Evolutionary conservation across 1,140 invertebrate genomes (phyloP).

Genomic region (Chironomus tepperi): DNA sequence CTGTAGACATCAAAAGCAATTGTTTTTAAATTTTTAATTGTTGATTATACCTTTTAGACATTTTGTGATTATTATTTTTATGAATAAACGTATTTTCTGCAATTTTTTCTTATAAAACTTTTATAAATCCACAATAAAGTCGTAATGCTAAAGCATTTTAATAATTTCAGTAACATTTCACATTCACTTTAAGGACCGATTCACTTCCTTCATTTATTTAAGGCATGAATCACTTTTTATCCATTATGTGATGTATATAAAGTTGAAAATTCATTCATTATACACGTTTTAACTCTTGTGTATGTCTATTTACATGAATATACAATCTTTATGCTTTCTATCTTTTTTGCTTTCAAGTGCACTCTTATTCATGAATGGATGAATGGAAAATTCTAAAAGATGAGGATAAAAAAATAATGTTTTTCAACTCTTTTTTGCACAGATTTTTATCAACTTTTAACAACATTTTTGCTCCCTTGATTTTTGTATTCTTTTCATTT

Average conservation of each 20-base stretch:
- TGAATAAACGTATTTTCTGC: too few species aligned
- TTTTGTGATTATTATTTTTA: too few species aligned
- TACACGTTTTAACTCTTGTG: conserved; percentile 1
- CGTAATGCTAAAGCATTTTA: neutral
- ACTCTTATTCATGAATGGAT: neutral
- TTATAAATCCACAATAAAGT: too few species aligned
- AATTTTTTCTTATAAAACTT: too few species aligned
- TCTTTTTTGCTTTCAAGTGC: neutral
- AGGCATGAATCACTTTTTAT: neutral
- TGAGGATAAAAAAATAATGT: too few species aligned
- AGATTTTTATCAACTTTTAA: too few species aligned
- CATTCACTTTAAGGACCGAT: neutral
- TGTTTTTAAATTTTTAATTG: too few species aligned
- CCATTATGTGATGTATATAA: neutral
- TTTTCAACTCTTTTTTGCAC: too few species aligned
- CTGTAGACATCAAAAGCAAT: too few species aligned
- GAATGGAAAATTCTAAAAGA: neutral
- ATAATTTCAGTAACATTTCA: conserved; percentile 14
- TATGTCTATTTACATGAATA: neutral
- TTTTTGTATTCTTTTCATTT: neutral
- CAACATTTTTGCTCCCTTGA: neutral
- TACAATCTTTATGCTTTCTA: neutral
- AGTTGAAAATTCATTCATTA: conserved; percentile 8
- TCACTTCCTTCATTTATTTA: neutral
- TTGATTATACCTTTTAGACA: too few species aligned